phyloP scores from a whole-genome alignment of 2,797 vertebrate genomes.

The Malacoctenus gilli region DNA sequence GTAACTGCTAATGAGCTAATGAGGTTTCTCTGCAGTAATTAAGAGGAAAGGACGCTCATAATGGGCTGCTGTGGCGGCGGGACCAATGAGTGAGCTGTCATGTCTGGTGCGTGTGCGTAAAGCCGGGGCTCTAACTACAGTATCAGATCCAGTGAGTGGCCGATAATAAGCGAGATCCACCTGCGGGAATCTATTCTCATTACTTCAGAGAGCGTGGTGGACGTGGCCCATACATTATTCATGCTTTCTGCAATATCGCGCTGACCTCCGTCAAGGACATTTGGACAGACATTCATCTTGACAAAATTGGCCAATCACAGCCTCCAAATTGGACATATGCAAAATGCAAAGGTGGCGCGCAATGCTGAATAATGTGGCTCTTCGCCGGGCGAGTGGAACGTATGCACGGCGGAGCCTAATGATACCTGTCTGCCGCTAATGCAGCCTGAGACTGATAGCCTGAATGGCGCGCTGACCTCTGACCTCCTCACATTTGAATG shows the following conservation, averaged over 20 bases:
- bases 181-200: conserved; percentile 69
- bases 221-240: conserved; percentile 71
- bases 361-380: conserved; percentile 48
- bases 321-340: conserved; percentile 64
- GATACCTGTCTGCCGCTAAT: conserved; percentile 35
- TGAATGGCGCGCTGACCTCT: conserved; percentile 27
- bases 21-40: conserved; percentile 7
- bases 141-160: conserved; percentile 48
- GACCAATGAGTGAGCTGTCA: conserved; percentile 5
- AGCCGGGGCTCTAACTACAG: conserved; percentile 18
- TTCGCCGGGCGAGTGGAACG: conserved; percentile 18
- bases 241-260: conserved; percentile 62
- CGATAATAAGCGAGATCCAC: conserved; percentile 59
- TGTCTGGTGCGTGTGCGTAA: conserved; percentile 8
- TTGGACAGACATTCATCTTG: conserved; percentile 67
- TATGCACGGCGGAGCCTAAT: conserved; percentile 33
- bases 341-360: conserved; percentile 44
- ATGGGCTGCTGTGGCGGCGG: not conserved
- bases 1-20: not conserved
- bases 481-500: conserved; percentile 56
- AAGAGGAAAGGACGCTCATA: conserved; percentile 4
- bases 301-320: conserved; percentile 70
- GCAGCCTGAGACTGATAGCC: conserved; percentile 32
- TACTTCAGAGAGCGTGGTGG: conserved; percentile 47
- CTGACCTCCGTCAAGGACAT: conserved; percentile 75